A percentile compares a stretch with the other conserved stretches of the same genome.
These are phyloP conservation scores for Ageneiosus marmoratus DNA, from an alignment of 2,113 vertebrate genomes.

Conservation along the genomic window DNA sequence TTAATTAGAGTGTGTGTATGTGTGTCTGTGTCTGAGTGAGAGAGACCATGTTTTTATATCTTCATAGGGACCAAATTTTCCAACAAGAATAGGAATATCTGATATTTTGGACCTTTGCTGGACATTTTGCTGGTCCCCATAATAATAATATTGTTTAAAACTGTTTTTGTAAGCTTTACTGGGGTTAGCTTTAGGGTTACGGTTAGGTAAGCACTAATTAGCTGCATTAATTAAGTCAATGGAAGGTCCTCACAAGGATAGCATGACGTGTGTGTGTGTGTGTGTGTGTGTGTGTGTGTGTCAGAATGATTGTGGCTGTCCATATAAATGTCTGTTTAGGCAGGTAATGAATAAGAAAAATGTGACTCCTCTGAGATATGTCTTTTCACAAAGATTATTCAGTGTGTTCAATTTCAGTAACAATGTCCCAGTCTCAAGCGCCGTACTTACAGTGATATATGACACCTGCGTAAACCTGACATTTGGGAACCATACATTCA, in stretches of 20 bases:
- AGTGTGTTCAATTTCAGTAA: background rate
- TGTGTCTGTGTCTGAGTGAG: background rate
- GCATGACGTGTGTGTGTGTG: no score
- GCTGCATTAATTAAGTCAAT: no score
- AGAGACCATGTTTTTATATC: no score
- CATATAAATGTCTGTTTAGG: background rate
- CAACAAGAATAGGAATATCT: no score
- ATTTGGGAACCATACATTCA: background rate
- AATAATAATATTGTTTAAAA: no score
- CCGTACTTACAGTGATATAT: background rate
- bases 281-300: background rate
- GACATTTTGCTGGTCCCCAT: no score
- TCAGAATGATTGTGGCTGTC: background rate
- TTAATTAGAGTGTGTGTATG: slow-evolving; percentile 2
- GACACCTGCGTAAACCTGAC: background rate
- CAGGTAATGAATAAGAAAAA: slow-evolving; percentile 23
- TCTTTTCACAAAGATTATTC: background rate
- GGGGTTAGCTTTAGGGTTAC: no score
- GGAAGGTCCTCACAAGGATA: no score
- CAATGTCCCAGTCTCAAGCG: background rate
- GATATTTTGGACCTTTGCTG: no score
- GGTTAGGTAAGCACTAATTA: no score
- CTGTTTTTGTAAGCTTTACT: no score
- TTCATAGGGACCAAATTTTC: no score
- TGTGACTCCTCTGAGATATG: background rate